A percentile compares a stretch with the other conserved stretches of the same genome.
These are phyloP conservation scores for Zaprionus tsacasi DNA, from an alignment of 1,140 invertebrate genomes.

Conservation along the genomic window DNA sequence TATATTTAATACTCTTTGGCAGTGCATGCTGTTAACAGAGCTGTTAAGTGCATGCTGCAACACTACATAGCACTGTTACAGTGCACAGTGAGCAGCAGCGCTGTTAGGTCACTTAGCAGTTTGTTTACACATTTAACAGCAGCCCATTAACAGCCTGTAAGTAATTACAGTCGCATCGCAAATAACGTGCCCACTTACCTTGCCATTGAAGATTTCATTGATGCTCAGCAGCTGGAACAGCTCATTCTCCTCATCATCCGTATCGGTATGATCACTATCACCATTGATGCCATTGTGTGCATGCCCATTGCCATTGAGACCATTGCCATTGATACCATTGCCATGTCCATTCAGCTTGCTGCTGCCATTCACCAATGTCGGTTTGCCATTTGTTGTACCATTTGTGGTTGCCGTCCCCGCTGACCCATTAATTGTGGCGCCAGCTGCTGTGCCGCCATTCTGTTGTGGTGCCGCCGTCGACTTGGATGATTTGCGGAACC, in stretches of 20 bases:
- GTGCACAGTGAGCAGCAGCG: background rate
- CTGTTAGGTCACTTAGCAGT: background rate
- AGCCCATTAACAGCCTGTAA: background rate
- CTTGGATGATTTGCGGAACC: slow-evolving; percentile 92
- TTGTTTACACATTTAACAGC: background rate
- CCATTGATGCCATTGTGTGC: slow-evolving; percentile 49
- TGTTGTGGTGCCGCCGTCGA: slow-evolving; percentile 54
- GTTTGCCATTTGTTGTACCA: slow-evolving; percentile 1
- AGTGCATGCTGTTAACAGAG: background rate
- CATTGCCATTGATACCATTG: slow-evolving; percentile 37
- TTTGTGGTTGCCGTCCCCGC: background rate
- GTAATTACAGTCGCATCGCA: background rate
- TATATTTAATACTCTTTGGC: too few species aligned
- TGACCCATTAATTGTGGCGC: slow-evolving; percentile 15
- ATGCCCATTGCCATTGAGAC: slow-evolving; percentile 38
- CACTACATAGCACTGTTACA: too few species aligned
- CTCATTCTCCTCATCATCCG: slow-evolving; percentile 70
- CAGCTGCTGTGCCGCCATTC: slow-evolving; percentile 53
- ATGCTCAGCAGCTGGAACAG: slow-evolving; percentile 90
- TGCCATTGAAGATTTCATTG: slow-evolving; percentile 99
- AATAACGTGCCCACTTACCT: slow-evolving; percentile 85
- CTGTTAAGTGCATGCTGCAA: background rate
- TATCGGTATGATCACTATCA: slow-evolving; percentile 75
- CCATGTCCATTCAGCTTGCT: slow-evolving; percentile 73
- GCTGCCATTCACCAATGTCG: slow-evolving; percentile 40